Evolutionary conservation across 1,140 invertebrate genomes (phyloP), one percentile per base, ranked within the genome.

Genomic region (Dendrolimus punctatus): DNA sequence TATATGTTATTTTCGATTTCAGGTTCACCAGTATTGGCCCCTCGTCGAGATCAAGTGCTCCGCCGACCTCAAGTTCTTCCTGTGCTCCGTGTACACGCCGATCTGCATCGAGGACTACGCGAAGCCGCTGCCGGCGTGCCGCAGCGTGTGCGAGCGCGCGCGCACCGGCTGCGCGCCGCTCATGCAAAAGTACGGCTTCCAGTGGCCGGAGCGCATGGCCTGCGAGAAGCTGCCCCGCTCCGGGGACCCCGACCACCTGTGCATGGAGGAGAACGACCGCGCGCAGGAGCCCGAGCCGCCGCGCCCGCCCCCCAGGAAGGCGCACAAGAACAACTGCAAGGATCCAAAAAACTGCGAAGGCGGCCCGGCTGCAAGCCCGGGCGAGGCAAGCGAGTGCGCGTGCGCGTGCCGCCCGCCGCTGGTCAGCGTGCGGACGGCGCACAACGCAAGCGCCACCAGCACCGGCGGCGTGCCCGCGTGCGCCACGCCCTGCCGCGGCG

Each of bases 131-230:
- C 97, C 97, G 6, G 96, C 96, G 0, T 99, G 98, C 80, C 90
- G 95, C 50, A 97, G 95, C 64, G 95, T 99, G 7, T 99, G 98
- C 82, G 95, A 97, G 72, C 88, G 97, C 40, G 97, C 98, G 0
- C 90, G 95, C 38, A 89, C 91, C 5, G 97, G 97, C 6, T 99
- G 98, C 87, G 96, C 95, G 6, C 97, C 98, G 5, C 90, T 99
- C 40, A 99, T 99, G 98, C 91, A 94, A 63, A 93, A 96, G 68
- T 98, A 99, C 85, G 97, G 96, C 40, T 99, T 99, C 85, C 91
- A 92, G 40, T 99, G 98, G 98, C 98, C 98, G 1, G 96, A 98
- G 74, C 88, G 95, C 39, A 97, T 98, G 95, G 93, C 95, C 40
- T 99, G 98, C 82, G 95, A 98, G 64, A 90, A 93, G 43, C 89